Base-by-base conservation (phyloP, 2,888 invertebrate genomes). In the Pollenia griseotomentosa region DNA sequence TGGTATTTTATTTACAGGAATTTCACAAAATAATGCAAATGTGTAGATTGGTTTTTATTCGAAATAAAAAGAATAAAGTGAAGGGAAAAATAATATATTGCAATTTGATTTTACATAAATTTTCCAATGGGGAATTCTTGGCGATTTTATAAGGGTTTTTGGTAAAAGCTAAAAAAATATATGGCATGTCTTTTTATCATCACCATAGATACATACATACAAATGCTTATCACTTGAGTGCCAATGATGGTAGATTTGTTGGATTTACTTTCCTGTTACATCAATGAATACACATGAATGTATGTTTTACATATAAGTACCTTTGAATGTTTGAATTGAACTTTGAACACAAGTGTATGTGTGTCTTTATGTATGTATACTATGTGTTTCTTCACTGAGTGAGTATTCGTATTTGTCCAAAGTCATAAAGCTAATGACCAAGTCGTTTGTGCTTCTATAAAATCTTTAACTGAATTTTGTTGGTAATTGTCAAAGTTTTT, bases 401-500 rank as follows among this genome's bases (percentile, higher is more conserved):
- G 61, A 61, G 19, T 71, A 33, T 71, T 71, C 42, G 65, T 55
- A 71, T 55, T 40, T 42, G 55, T 40, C 42, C 53, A 19, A 53
- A 71, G 55, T 71, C 55, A 71, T 71, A 71, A 71, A 71, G 55
- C 71, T 71, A 71, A 71, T 71, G 71, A 55, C 55, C 55, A 71
- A 71, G 71, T 71, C 42, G 42, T 71, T 71, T 57, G 55, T 71
- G 55, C 71, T 71, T 71, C 55, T 55, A 55, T 42, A 55, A 71
- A 71, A 71, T 71, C 71, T 71, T 71, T 42, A 42, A 71, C 55
- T 71, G 55, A 55, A 55, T 71, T 55, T 71, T 71, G 71, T 71
- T 71, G 57, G 71, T 71, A 71, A 71, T 71, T 71, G 71, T 71
- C 71, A 71, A 71, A 71, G 71, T 71, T 71, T 71, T 71, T 71